These are phyloP conservation scores for Porites cylindrica DNA, from an alignment of 92 coral and sea anemone genomes.

Conservation along the genomic window DNA sequence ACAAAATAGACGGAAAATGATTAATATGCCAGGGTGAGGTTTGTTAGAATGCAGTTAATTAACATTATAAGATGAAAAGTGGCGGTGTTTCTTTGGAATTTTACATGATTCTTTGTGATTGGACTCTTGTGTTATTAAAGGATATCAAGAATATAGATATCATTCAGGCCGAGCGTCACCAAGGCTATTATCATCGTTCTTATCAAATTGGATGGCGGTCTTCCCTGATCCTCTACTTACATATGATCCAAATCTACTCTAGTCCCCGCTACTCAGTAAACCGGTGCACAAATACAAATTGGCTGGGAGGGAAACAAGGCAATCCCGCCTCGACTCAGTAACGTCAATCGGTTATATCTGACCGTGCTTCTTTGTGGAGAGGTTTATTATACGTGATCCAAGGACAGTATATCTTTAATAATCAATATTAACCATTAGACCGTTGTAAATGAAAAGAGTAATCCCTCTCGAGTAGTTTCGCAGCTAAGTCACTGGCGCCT, in stretches of 20 bases:
- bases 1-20: slow-evolving; percentile 37
- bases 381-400: neutral
- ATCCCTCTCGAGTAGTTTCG: slow-evolving; percentile 7
- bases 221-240: neutral
- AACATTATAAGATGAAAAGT: slow-evolving; percentile 18
- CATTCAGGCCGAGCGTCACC: slow-evolving; percentile 61
- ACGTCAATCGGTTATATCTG: too few relatives aligned
- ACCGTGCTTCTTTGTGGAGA: neutral
- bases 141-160: slow-evolving; percentile 22
- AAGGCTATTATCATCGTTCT: slow-evolving; percentile 62
- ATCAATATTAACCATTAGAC: slow-evolving; percentile 39
- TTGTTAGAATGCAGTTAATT: slow-evolving; percentile 42
- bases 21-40: neutral
- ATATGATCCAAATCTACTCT: neutral
- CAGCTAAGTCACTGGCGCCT: slow-evolving; percentile 22
- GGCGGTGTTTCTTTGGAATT: slow-evolving; percentile 33
- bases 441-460: slow-evolving; percentile 43
- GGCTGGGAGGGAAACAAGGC: neutral
- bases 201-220: slow-evolving; percentile 66
- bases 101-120: slow-evolving; percentile 22
- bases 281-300: neutral
- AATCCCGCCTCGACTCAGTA: too few relatives aligned
- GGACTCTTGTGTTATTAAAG: slow-evolving; percentile 32
- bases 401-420: neutral
- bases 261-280: neutral